Evolutionary conservation across 2,888 invertebrate genomes (phyloP).

Genomic region (Thecophora atra): DNA sequence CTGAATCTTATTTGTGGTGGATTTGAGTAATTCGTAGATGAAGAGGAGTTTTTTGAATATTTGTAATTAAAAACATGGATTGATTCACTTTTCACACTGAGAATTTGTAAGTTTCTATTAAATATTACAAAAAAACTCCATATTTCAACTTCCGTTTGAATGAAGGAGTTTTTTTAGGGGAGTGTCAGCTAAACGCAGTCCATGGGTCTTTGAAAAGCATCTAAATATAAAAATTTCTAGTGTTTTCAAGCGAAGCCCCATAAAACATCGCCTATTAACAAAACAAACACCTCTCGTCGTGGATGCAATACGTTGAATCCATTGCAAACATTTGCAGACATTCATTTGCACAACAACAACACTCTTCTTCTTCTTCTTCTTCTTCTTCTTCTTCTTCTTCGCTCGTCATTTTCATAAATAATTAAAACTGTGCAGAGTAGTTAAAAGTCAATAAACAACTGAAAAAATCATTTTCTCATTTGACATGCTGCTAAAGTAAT

Average conservation of each 20-base stretch:
- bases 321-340: neutral
- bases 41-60: too few species aligned
- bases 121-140: too few species aligned
- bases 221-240: neutral
- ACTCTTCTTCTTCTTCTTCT: too few species aligned
- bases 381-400: too few species aligned
- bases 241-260: neutral
- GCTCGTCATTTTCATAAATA: slow-evolving; percentile 17
- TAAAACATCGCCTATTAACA: slow-evolving; percentile 16
- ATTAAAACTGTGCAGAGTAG: slow-evolving; percentile 16
- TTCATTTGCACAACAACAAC: neutral
- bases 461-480: slow-evolving; percentile 20
- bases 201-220: too few species aligned
- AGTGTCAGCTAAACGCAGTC: too few species aligned
- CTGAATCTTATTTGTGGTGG: too few species aligned
- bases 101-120: neutral
- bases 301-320: neutral
- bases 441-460: slow-evolving; percentile 25
- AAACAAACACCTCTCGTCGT: slow-evolving; percentile 6
- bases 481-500: slow-evolving; percentile 13
- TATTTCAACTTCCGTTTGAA: too few species aligned
- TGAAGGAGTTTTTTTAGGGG: too few species aligned
- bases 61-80: too few species aligned
- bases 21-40: too few species aligned
- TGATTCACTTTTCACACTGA: neutral